Percentiles rank a stretch among this genome's conserved stretches.
These are phyloP conservation scores for Cantharis rufa DNA, from an alignment of 2,888 invertebrate species.

Conservation along the genomic window DNA sequence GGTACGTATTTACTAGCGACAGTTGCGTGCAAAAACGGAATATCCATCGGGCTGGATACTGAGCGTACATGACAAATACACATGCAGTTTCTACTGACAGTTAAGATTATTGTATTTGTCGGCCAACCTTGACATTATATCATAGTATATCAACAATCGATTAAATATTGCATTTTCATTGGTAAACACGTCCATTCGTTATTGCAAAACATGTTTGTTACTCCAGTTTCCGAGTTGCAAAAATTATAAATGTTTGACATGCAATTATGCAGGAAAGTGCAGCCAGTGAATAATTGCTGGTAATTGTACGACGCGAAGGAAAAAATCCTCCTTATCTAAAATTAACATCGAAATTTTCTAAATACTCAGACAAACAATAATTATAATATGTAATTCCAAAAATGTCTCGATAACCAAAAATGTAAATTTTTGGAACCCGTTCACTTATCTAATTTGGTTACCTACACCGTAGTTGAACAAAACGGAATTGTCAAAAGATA, in stretches of 20 bases:
- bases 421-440: background rate
- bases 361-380: background rate
- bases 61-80: constrained; percentile 19
- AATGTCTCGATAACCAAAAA: background rate
- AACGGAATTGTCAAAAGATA: constrained; percentile 14
- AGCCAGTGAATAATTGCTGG: constrained; percentile 31
- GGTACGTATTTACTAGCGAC: constrained; percentile 10
- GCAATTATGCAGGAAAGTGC: constrained; percentile 41
- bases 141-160: constrained; percentile 43
- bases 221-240: constrained; percentile 27
- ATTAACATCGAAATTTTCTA: background rate
- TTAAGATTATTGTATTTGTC: constrained; percentile 45
- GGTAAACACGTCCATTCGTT: constrained; percentile 31
- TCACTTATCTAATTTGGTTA: background rate
- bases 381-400: background rate
- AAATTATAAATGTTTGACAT: constrained; percentile 37
- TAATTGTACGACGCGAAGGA: constrained; percentile 13
- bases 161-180: constrained; percentile 41
- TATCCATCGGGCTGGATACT: constrained; percentile 4
- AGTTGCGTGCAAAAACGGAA: constrained; percentile 20
- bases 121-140: constrained; percentile 45
- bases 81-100: constrained; percentile 36
- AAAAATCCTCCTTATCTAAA: background rate
- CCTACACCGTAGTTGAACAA: constrained; percentile 4
- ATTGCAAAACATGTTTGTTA: constrained; percentile 16